Percentiles rank a stretch among this genome's conserved stretches.
phyloP scores from a whole-genome alignment of 1,140 invertebrate genomes.

The Ylistrum balloti region DNA sequence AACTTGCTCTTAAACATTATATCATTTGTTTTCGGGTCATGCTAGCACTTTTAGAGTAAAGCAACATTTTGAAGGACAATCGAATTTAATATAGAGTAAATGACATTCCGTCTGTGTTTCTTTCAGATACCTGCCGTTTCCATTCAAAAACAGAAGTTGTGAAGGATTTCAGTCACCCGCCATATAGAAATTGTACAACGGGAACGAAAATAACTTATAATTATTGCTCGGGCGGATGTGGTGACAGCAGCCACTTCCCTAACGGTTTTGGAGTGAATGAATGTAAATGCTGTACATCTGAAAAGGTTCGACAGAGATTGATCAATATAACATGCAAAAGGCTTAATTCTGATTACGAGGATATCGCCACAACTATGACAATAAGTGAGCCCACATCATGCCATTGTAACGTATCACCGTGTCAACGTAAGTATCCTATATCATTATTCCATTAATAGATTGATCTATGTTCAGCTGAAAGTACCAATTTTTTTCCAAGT shows the following conservation, averaged over 20 bases:
- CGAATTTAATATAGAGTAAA: no score
- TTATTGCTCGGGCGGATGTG: background rate
- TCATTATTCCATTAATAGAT: background rate
- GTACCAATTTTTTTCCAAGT: no score
- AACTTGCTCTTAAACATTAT: no score
- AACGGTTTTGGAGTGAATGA: background rate
- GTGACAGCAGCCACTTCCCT: background rate
- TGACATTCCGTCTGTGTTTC: no score
- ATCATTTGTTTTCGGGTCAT: no score
- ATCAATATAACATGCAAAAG: background rate
- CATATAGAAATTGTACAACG: background rate
- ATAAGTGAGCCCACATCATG: background rate
- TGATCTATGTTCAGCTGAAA: background rate
- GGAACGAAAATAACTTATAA: background rate
- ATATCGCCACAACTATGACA: background rate
- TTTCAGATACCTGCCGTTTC: background rate
- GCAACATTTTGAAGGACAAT: no score
- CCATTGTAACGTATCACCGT: background rate
- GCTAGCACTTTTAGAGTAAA: no score
- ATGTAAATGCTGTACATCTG: background rate
- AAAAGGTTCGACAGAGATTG: background rate
- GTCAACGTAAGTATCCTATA: background rate
- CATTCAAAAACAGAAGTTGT: background rate
- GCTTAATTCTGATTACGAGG: background rate
- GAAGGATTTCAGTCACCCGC: background rate